phyloP scores from a whole-genome alignment of 1,140 invertebrate species.

The Heliconius nattereri region DNA sequence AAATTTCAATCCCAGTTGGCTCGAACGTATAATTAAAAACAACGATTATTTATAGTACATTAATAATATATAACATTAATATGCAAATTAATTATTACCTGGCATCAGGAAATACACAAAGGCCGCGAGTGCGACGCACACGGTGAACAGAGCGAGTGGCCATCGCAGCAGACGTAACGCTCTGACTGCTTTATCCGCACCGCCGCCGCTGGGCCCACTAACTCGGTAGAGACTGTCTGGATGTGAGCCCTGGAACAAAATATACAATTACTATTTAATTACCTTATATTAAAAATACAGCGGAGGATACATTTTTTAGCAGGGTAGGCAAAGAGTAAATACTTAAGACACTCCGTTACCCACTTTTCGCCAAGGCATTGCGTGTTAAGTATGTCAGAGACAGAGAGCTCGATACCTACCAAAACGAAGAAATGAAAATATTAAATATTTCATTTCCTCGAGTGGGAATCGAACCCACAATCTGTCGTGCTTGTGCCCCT shows the following conservation, averaged over 20 bases:
- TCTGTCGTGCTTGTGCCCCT: no score
- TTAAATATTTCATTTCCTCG: no score
- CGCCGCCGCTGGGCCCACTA: slow-evolving; percentile 47
- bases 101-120: slow-evolving; percentile 80
- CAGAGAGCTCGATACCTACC: no score
- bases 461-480: no score
- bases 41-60: neutral
- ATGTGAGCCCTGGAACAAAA: slow-evolving; percentile 73
- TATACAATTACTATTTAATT: neutral
- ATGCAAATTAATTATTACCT: slow-evolving; percentile 54
- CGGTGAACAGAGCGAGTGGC: slow-evolving; percentile 69
- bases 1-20: neutral
- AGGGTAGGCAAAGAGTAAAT: no score
- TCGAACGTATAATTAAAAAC: neutral
- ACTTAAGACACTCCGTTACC: no score
- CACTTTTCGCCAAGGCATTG: no score
- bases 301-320: no score
- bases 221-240: slow-evolving; percentile 79
- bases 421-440: no score
- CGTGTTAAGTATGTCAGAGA: no score
- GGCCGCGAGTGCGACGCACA: slow-evolving; percentile 72
- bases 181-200: slow-evolving; percentile 50
- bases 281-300: no score
- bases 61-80: neutral
- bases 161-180: slow-evolving; percentile 68